These are phyloP conservation scores for Cygnus buccinator DNA, from an alignment of 2,113 vertebrate genomes.

Conservation along the genomic window DNA sequence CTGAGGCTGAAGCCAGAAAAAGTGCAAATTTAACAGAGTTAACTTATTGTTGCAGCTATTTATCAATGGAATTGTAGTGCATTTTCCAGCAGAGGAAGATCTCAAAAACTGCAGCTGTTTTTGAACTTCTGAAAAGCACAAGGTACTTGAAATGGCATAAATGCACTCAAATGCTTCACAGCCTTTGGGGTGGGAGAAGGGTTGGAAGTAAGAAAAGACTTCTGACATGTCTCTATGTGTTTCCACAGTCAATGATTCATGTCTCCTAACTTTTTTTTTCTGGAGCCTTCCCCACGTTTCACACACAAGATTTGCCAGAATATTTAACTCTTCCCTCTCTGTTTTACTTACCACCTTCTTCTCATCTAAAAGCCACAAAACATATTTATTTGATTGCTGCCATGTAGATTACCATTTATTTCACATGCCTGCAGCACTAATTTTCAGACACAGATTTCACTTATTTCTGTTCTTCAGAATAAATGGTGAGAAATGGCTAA, in stretches of 20 bases:
- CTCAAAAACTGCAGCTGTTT: neutral
- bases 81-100: neutral
- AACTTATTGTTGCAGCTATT: neutral
- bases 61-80: neutral
- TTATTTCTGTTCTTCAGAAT: conserved; percentile 51
- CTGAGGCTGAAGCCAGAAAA: neutral
- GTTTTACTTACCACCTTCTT: conserved; percentile 46
- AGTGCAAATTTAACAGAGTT: neutral
- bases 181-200: neutral
- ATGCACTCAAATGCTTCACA: neutral
- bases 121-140: neutral
- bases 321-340: conserved; percentile 40
- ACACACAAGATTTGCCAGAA: neutral
- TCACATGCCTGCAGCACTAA: conserved; percentile 33
- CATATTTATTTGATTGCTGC: conserved; percentile 41
- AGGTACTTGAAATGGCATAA: neutral
- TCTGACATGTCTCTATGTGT: neutral
- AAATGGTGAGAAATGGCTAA: conserved; percentile 60
- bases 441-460: conserved; percentile 42
- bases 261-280: neutral
- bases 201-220: neutral
- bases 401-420: conserved; percentile 19
- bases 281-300: neutral
- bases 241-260: rapidly evolving
- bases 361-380: conserved; percentile 44